Percentiles rank a stretch among this genome's conserved stretches.
These are phyloP conservation scores for Grus americana DNA, from an alignment of 2,113 vertebrate species.

Conservation along the genomic window DNA sequence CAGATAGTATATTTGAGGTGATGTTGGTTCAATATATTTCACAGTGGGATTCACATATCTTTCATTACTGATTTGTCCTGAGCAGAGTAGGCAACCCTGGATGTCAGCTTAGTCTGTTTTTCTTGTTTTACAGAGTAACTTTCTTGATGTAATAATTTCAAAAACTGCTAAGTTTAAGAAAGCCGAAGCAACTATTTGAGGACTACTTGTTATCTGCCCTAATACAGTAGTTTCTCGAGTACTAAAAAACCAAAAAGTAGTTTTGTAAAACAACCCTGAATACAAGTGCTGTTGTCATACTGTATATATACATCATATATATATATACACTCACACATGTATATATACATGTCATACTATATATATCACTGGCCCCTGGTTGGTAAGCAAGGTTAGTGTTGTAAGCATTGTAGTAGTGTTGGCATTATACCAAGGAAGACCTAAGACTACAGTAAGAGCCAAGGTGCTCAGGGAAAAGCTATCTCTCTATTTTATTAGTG, in stretches of 20 bases:
- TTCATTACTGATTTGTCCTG: neutral
- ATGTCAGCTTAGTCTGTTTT: neutral
- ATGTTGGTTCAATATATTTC: neutral
- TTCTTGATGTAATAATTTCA: neutral
- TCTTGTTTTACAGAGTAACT: neutral
- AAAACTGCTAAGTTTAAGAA: neutral
- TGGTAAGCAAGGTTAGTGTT: neutral
- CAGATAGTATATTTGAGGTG: neutral
- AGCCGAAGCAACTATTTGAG: neutral
- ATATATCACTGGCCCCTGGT: neutral
- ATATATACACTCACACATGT: no score
- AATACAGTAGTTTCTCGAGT: neutral
- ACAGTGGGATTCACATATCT: neutral
- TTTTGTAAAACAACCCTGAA: neutral
- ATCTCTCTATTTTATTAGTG: neutral
- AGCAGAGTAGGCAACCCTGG: neutral
- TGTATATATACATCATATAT: no score
- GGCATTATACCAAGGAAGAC: neutral
- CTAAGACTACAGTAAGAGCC: neutral
- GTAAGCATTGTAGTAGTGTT: neutral
- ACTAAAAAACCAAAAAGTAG: rapidly evolving
- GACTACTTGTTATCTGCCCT: neutral
- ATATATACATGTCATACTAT: neutral
- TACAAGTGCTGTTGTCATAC: neutral
- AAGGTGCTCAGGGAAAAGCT: neutral